Conservation (phyloP, 2,113 vertebrate species). For the Sebastes fasciatus region DNA sequence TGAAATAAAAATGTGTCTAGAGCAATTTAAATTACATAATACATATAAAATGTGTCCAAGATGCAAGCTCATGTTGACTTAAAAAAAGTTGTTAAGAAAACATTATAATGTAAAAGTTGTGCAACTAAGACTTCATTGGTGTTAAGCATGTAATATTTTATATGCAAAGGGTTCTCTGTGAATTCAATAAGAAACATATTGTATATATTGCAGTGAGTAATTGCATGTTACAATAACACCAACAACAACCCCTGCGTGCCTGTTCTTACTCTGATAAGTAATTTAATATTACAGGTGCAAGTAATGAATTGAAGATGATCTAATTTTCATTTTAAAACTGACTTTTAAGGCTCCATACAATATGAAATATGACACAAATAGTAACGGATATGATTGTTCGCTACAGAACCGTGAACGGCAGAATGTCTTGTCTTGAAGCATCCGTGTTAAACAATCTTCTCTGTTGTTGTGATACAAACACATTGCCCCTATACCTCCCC, state of each 20-base stretch:
- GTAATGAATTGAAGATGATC: conserved; percentile 25
- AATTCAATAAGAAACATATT: not conserved
- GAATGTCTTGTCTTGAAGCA: conserved; percentile 61
- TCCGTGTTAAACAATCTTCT: conserved; percentile 69
- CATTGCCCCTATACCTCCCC: conserved; percentile 68
- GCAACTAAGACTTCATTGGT: not conserved
- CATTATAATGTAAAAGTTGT: not conserved
- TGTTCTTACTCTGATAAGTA: conserved; percentile 6
- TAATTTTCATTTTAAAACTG: not conserved
- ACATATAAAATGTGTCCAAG: conserved; percentile 12
- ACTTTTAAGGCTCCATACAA: conserved; percentile 14
- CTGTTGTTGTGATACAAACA: conserved; percentile 72
- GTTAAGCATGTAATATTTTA: not conserved
- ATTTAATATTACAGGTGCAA: conserved; percentile 31
- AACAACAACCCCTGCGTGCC: not conserved
- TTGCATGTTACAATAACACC: conserved; percentile 3
- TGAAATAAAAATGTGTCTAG: conserved; percentile 13
- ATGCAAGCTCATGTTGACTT: not conserved
- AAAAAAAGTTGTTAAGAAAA: not conserved
- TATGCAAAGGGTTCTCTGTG: not conserved
- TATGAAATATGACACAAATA: conserved; percentile 2
- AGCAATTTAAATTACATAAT: conserved; percentile 61
- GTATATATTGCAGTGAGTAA: not conserved
- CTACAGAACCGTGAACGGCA: conserved; percentile 16
- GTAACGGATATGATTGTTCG: not conserved